phyloP scores from a whole-genome alignment of 2,113 vertebrate species.

The Cettia cetti region DNA sequence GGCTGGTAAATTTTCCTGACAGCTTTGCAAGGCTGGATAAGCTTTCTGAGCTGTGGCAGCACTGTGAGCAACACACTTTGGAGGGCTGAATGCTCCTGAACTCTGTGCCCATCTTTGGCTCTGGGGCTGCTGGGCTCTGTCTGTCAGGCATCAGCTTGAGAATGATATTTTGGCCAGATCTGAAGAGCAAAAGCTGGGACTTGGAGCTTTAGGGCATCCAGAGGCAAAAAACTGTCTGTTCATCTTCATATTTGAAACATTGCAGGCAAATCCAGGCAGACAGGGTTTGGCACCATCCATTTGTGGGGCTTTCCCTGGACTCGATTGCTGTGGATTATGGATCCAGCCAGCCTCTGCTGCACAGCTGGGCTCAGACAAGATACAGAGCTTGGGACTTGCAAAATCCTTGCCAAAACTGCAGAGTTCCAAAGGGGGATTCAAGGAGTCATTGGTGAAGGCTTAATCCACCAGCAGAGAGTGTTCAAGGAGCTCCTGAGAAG shows the following conservation, averaged over 20 bases:
- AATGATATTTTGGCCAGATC: not conserved
- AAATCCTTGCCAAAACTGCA: not conserved
- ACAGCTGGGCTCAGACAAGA: not conserved
- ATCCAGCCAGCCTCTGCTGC: not conserved
- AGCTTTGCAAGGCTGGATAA: slow-evolving; percentile 4
- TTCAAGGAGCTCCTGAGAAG: not conserved
- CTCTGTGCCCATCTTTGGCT: not conserved
- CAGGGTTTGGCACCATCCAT: not conserved
- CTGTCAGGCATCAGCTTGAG: not conserved
- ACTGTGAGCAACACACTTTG: not conserved
- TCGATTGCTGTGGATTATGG: not conserved
- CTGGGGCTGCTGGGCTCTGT: not conserved
- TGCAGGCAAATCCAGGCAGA: not conserved
- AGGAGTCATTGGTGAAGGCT: not conserved
- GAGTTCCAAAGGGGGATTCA: not conserved
- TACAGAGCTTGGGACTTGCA: not conserved
- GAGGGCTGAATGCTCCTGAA: not conserved
- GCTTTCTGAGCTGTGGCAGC: not conserved
- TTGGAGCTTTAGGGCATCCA: not conserved
- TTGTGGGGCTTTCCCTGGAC: not conserved
- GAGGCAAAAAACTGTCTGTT: not conserved
- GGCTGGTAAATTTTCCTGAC: slow-evolving; percentile 55
- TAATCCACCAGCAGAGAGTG: not conserved
- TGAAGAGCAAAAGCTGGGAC: not conserved
- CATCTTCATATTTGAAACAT: not conserved